phyloP scores from a whole-genome alignment of 2,888 invertebrate species.

The Ametastegia equiseti region DNA sequence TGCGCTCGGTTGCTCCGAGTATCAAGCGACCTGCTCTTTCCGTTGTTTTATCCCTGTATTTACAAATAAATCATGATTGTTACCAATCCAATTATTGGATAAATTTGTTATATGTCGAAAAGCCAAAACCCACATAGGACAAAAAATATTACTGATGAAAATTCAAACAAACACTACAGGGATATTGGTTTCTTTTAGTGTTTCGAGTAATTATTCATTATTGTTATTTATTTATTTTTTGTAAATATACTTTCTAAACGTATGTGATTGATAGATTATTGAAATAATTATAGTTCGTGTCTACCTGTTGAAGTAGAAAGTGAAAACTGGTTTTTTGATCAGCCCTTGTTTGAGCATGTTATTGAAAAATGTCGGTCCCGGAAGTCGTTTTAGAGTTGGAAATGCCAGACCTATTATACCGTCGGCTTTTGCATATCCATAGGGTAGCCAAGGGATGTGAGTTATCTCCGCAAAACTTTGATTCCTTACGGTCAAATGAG shows the following conservation, averaged over 20 bases:
- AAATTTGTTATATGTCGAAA: no score
- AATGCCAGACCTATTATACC: conserved; percentile 84
- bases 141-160: no score
- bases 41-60: conserved; percentile 78
- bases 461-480: conserved; percentile 87
- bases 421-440: conserved; percentile 84
- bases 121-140: no score
- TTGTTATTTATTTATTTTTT: conserved; percentile 32
- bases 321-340: conserved; percentile 79
- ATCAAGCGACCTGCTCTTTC: conserved; percentile 79
- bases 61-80: conserved; percentile 49
- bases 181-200: no score
- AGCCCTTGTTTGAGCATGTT: conserved; percentile 79
- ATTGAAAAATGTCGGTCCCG: conserved; percentile 82
- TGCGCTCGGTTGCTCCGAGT: conserved; percentile 82
- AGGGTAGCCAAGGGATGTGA: conserved; percentile 80
- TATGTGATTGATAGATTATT: conserved; percentile 19
- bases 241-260: not conserved
- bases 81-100: no score
- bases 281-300: not conserved
- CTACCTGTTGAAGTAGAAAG: conserved; percentile 85
- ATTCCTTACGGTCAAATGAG: conserved; percentile 77
- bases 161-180: no score
- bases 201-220: no score
- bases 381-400: conserved; percentile 76